Percentiles rank a stretch among this genome's conserved stretches.
These are phyloP conservation scores for Agrilus cyanescens DNA, from an alignment of 2,888 invertebrate species.

Conservation along the genomic window DNA sequence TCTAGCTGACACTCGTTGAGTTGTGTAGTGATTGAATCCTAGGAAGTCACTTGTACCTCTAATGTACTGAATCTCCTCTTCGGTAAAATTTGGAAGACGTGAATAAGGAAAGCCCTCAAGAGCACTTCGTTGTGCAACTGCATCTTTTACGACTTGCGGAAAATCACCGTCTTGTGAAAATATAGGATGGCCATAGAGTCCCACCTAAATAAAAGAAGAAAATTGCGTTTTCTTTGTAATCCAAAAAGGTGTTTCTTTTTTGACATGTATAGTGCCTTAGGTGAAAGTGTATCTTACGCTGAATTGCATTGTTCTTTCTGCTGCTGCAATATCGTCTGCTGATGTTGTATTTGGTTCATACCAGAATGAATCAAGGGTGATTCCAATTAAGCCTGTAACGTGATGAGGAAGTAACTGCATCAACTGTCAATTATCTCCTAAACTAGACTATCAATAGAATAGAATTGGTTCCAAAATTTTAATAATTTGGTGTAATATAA, in stretches of 20 bases:
- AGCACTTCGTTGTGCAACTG: slow-evolving; percentile 42
- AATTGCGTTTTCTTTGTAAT: no score
- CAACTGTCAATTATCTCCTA: no score
- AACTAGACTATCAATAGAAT: no score
- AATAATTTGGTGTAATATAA: no score
- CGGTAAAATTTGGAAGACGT: slow-evolving; percentile 43
- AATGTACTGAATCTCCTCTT: slow-evolving; percentile 34
- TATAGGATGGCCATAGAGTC: slow-evolving; percentile 45
- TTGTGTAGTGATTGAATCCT: slow-evolving; percentile 39
- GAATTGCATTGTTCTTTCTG: slow-evolving; percentile 9
- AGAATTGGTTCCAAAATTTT: no score
- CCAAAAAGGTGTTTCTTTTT: slow-evolving; percentile 47
- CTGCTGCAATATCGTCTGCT: slow-evolving; percentile 4
- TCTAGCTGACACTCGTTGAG: slow-evolving; percentile 12
- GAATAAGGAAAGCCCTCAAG: slow-evolving; percentile 44
- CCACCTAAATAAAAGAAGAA: no score
- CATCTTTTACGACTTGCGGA: slow-evolving; percentile 40
- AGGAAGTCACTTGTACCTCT: slow-evolving; percentile 40
- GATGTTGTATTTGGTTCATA: slow-evolving; percentile 5
- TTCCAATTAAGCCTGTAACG: slow-evolving; percentile 47
- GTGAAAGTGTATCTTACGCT: slow-evolving; percentile 9
- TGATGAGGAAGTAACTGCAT: no score
- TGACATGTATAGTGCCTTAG: slow-evolving; percentile 48
- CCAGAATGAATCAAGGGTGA: slow-evolving; percentile 21
- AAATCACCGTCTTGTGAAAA: slow-evolving; percentile 45